Conservation (phyloP, 2,113 vertebrate species). For the Telmatochromis sp. region DNA sequence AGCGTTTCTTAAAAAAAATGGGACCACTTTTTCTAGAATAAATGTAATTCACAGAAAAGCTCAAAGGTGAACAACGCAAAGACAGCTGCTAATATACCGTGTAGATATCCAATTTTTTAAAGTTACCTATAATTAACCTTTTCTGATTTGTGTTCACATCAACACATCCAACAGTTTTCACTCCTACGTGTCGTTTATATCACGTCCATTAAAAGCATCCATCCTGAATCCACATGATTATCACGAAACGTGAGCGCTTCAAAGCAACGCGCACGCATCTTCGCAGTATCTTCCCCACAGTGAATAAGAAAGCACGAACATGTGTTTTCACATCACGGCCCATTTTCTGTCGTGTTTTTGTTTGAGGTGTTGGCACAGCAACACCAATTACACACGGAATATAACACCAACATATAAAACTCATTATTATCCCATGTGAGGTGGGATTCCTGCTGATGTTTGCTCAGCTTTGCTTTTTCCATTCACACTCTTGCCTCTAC, state of each 20-base stretch:
- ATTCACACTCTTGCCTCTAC: conserved; percentile 49
- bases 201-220: neutral
- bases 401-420: conserved; percentile 64
- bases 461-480: conserved; percentile 71
- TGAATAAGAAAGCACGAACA: neutral
- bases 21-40: neutral
- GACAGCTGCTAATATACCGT: neutral
- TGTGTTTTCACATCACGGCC: conserved; percentile 48
- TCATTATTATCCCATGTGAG: conserved; percentile 60
- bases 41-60: neutral
- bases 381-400: conserved; percentile 57
- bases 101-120: neutral
- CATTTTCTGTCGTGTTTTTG: conserved; percentile 57
- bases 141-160: neutral
- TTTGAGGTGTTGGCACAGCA: conserved; percentile 69
- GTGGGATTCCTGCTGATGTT: conserved; percentile 62
- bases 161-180: neutral
- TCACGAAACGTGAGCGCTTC: neutral
- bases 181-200: neutral
- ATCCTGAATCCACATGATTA: neutral
- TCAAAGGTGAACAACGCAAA: neutral
- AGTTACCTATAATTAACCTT: neutral
- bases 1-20: neutral
- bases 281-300: neutral
- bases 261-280: neutral